phyloP scores from a whole-genome alignment of 2,888 invertebrate species.

The Lottia scabra region DNA sequence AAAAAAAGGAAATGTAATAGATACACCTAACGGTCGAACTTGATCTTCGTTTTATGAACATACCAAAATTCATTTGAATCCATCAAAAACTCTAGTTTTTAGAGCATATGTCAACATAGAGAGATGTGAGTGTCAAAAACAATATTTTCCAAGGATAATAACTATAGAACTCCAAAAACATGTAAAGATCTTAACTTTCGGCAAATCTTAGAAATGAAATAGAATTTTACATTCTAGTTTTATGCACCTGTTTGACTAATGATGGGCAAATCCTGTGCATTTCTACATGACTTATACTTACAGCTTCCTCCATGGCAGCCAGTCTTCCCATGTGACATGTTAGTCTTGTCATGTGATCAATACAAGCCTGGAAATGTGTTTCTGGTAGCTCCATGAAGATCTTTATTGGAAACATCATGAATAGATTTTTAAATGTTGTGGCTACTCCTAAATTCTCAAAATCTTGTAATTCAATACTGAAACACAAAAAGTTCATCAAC shows the following conservation, averaged over 20 bases:
- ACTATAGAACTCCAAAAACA: no score
- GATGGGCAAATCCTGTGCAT: no score
- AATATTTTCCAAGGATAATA: no score
- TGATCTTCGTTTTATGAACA: no score
- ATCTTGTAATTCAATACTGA: constrained; percentile 75
- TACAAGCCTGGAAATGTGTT: constrained; percentile 73
- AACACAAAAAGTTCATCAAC: constrained; percentile 31
- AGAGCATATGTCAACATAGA: no score
- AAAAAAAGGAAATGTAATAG: no score
- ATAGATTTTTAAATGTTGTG: constrained; percentile 76
- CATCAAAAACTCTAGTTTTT: no score
- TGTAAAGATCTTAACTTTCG: no score
- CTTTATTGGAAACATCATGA: constrained; percentile 73
- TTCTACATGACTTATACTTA: constrained; percentile 69
- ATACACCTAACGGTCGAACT: no score
- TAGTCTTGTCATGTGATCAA: constrained; percentile 76
- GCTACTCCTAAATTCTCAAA: constrained; percentile 79
- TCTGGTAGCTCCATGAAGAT: constrained; percentile 71
- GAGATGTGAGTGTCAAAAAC: no score
- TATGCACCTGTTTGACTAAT: neutral
- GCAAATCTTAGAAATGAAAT: neutral
- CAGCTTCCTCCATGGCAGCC: constrained; percentile 77
- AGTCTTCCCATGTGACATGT: constrained; percentile 77
- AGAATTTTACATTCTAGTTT: neutral
- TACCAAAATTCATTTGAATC: no score